Conservation (phyloP, 2,113 vertebrate genomes). For the Pontoporia blainvillei region DNA sequence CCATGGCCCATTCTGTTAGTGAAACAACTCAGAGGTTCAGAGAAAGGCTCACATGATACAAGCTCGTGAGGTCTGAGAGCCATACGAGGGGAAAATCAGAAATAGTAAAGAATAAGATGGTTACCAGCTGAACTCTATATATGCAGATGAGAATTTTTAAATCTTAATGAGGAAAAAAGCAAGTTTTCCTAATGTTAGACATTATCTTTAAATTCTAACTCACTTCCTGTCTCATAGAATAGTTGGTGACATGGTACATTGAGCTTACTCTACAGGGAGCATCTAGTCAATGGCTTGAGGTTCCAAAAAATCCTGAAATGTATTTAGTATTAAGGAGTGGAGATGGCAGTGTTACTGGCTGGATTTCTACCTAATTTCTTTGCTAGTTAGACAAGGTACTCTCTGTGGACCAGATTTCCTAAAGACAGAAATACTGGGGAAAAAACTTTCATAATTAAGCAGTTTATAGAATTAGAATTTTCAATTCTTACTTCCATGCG, state of each 20-base stretch:
- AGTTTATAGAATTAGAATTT: conserved; percentile 14
- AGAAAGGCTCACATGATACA: background rate
- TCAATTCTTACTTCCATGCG: background rate
- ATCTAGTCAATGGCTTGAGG: background rate
- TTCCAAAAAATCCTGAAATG: background rate
- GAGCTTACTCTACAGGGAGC: background rate
- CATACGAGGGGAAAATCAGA: background rate
- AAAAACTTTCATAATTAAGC: background rate
- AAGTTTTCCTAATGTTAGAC: background rate
- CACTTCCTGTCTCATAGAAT: background rate
- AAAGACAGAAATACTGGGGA: background rate
- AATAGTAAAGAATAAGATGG: background rate
- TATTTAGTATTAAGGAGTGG: background rate
- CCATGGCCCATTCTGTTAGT: background rate
- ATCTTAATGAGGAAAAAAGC: background rate
- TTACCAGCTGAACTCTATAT: background rate
- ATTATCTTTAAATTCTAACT: conserved; percentile 8
- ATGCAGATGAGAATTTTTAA: background rate
- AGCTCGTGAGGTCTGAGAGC: background rate
- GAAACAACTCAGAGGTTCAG: background rate
- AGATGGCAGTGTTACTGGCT: background rate
- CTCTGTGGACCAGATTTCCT: background rate
- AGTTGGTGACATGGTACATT: background rate
- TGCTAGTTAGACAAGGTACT: background rate
- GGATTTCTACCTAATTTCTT: background rate